These are phyloP conservation scores for Grantiella picta DNA, from an alignment of 2,113 vertebrate genomes.

Conservation along the genomic window DNA sequence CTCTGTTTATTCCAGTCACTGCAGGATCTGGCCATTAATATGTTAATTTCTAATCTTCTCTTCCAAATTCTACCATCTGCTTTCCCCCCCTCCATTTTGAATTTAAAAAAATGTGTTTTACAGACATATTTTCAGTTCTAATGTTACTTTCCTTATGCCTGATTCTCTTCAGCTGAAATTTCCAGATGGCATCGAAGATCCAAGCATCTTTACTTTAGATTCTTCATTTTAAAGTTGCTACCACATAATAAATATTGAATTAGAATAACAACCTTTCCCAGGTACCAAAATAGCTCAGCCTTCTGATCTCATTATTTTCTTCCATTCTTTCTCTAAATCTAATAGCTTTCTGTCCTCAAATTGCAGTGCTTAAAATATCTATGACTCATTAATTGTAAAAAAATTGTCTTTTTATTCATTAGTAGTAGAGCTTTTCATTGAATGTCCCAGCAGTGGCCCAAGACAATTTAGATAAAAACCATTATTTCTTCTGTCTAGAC, in stretches of 20 bases:
- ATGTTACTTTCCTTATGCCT: constrained; percentile 6
- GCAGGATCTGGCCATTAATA: constrained; percentile 14
- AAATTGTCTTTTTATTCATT: constrained; percentile 54
- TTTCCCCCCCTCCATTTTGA: not conserved
- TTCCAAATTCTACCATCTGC: constrained; percentile 21
- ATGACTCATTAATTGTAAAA: constrained; percentile 56
- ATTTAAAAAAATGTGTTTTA: not conserved
- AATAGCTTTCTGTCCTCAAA: constrained; percentile 22
- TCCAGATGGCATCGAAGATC: constrained; percentile 18
- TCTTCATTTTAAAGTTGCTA: constrained; percentile 27
- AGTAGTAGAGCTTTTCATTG: constrained; percentile 27
- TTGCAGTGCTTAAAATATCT: constrained; percentile 58
- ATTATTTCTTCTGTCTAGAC: constrained; percentile 50
- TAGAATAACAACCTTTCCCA: constrained; percentile 38
- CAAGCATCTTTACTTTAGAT: not conserved
- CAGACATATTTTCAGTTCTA: constrained; percentile 14
- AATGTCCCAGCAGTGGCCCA: constrained; percentile 20
- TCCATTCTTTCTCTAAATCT: constrained; percentile 36
- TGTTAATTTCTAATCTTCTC: constrained; percentile 18
- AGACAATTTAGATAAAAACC: constrained; percentile 41
- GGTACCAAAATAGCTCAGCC: constrained; percentile 21
- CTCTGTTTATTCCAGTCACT: not conserved
- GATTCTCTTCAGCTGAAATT: constrained; percentile 9
- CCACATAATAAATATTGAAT: constrained; percentile 35
- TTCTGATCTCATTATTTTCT: constrained; percentile 60